Conservation (phyloP, 2,797 vertebrate genomes). For the Manis crassicaudata region DNA sequence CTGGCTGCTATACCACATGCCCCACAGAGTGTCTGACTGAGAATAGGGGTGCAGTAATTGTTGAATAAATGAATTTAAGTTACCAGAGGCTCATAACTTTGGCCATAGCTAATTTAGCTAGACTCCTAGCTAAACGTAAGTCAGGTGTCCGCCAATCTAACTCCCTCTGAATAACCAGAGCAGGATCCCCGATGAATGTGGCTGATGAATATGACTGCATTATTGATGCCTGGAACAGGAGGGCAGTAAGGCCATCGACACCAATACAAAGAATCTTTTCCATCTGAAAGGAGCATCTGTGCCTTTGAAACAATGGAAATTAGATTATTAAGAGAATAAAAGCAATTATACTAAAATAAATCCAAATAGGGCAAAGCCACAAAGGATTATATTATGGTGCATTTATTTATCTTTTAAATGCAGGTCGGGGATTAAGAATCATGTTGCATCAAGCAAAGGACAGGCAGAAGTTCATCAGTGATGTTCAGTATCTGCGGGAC, state of each 20-base stretch:
- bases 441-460: slow-evolving; percentile 71
- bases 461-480: slow-evolving; percentile 74
- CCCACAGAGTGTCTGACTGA: background rate
- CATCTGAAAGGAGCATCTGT: slow-evolving; percentile 3
- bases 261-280: background rate
- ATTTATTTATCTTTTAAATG: slow-evolving; percentile 3
- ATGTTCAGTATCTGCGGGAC: slow-evolving; percentile 61
- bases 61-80: background rate
- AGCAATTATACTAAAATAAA: background rate
- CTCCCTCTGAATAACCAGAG: slow-evolving; percentile 27
- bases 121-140: background rate
- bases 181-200: background rate
- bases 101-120: background rate
- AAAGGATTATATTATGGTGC: background rate
- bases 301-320: slow-evolving; percentile 41
- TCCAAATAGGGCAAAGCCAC: background rate
- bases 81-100: background rate
- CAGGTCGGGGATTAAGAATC: slow-evolving; percentile 67
- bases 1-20: background rate
- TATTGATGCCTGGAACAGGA: slow-evolving; percentile 47
- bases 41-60: background rate
- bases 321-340: slow-evolving; percentile 46
- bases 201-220: background rate
- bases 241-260: background rate
- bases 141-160: background rate